phyloP scores from a whole-genome alignment of 1,140 invertebrate species.

The Conus ventricosus region DNA sequence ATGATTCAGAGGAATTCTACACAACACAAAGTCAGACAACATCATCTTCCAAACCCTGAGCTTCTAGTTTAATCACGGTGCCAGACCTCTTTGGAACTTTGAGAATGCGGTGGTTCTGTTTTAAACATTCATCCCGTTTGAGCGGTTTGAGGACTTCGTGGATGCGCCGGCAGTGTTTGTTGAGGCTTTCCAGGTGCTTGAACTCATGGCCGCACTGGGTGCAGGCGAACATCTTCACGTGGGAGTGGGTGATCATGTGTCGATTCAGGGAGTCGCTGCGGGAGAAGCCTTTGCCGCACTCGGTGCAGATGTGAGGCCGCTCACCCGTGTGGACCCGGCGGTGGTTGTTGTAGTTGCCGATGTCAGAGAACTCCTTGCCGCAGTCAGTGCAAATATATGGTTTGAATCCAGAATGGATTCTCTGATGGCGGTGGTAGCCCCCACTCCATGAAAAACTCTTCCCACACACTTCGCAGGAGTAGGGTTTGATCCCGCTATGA shows the following conservation, averaged over 20 bases:
- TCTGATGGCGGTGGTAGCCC: constrained; percentile 43
- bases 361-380: constrained; percentile 54
- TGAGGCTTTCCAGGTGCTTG: constrained; percentile 27
- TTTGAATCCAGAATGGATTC: constrained; percentile 65
- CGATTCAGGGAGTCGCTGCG: constrained; percentile 25
- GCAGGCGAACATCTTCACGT: constrained; percentile 30
- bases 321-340: constrained; percentile 59
- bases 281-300: constrained; percentile 46
- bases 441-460: constrained; percentile 33
- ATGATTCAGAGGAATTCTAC: too few species aligned
- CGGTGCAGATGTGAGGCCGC: constrained; percentile 55
- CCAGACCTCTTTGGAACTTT: neutral
- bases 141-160: constrained; percentile 22
- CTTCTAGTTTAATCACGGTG: neutral
- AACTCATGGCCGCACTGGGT: constrained; percentile 31
- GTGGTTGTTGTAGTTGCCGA: constrained; percentile 41
- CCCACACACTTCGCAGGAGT: constrained; percentile 29
- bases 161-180: constrained; percentile 21
- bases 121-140: constrained; percentile 25
- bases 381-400: constrained; percentile 62
- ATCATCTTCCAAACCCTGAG: neutral
- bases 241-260: constrained; percentile 30
- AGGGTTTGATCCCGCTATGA: constrained; percentile 32
- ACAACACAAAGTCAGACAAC: too few species aligned
- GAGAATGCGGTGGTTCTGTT: neutral